Percentiles rank a stretch among this genome's conserved stretches.
Evolutionary conservation across 2,797 vertebrate species (phyloP).

Genomic region (Amniataba percoides): DNA sequence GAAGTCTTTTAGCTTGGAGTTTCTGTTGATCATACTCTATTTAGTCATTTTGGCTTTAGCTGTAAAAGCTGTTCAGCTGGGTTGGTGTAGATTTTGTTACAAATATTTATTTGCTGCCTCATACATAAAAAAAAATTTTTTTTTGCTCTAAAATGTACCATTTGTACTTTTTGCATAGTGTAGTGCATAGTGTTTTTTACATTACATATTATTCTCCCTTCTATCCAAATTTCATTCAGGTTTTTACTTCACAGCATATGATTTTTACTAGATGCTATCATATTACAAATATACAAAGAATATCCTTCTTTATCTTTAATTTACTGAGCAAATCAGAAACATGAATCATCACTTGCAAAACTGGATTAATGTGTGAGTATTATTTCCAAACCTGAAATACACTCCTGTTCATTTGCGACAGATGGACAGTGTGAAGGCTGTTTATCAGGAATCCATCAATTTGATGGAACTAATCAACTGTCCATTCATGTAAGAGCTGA

Average conservation of each 20-base stretch:
- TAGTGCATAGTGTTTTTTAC: background rate
- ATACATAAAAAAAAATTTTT: background rate
- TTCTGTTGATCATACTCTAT: background rate
- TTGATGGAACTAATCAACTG: conserved; percentile 59
- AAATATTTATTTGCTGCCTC: background rate
- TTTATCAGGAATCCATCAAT: conserved; percentile 46
- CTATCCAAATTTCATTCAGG: too few species aligned
- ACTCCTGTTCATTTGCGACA: conserved; percentile 5
- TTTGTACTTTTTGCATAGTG: background rate
- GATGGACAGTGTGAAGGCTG: conserved; percentile 33
- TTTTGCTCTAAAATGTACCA: background rate
- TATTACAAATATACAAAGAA: background rate
- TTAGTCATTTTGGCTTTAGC: conserved; percentile 4
- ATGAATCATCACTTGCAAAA: background rate
- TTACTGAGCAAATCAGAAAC: background rate
- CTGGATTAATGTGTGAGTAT: conserved; percentile 10
- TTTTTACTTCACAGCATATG: background rate
- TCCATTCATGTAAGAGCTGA: conserved; percentile 56
- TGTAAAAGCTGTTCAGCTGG: background rate
- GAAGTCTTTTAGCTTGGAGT: conserved; percentile 20
- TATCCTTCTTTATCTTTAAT: background rate
- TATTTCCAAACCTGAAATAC: conserved; percentile 11
- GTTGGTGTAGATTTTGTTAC: too few species aligned
- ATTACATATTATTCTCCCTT: background rate
- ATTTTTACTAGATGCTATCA: background rate